Evolutionary conservation across 2,797 vertebrate species (phyloP).

Genomic region (Phrynocephalus vlangalii): DNA sequence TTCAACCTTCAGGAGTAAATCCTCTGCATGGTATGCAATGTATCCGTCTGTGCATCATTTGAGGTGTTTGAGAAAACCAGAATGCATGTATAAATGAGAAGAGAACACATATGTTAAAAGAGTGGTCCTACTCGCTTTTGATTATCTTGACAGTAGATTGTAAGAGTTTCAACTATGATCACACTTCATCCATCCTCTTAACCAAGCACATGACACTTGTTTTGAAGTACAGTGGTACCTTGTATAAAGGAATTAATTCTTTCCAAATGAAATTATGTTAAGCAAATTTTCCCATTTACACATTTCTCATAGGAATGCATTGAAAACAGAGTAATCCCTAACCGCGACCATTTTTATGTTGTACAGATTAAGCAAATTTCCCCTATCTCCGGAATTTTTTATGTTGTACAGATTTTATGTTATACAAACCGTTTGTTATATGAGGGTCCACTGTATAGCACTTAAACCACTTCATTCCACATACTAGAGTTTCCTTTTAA

Average conservation of each 20-base stretch:
- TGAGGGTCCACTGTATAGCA: too few relatives aligned
- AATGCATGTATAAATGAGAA: slow-evolving; percentile 6
- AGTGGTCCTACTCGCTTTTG: background rate
- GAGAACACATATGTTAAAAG: background rate
- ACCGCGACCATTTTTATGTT: too few relatives aligned
- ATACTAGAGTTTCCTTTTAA: background rate
- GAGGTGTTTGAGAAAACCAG: slow-evolving; percentile 10
- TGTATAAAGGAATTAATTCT: too few relatives aligned
- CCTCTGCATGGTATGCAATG: slow-evolving; percentile 84
- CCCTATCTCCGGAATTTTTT: too few relatives aligned
- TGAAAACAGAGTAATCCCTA: too few relatives aligned
- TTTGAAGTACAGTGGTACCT: background rate
- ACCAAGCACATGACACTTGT: background rate
- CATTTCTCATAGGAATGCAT: too few relatives aligned
- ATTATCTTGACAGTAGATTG: background rate
- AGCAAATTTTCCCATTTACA: too few relatives aligned
- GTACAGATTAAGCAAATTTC: too few relatives aligned
- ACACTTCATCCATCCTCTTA: background rate
- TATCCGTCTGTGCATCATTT: background rate
- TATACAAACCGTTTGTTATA: too few relatives aligned
- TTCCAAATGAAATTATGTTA: too few relatives aligned
- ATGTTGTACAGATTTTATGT: too few relatives aligned
- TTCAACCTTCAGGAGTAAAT: slow-evolving; percentile 81
- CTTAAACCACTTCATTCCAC: background rate
- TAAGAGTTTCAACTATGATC: background rate